Evolutionary conservation across 2,888 invertebrate genomes (phyloP).

Genomic region (Clivina fossor): DNA sequence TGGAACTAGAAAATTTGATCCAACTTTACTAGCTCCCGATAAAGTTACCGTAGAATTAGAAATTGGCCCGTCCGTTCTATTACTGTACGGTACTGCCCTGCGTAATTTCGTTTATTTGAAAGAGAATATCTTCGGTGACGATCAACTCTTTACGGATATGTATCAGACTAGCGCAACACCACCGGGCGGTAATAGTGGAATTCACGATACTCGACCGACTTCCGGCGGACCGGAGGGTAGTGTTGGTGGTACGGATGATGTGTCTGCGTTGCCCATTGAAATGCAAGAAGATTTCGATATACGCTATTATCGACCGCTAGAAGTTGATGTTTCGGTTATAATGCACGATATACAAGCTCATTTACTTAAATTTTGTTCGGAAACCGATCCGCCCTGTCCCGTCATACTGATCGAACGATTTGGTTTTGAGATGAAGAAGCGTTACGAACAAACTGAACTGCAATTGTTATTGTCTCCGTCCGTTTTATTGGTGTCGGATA

Average conservation of each 20-base stretch:
- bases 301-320: constrained; percentile 82
- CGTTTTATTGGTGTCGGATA: constrained; percentile 77
- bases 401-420: constrained; percentile 85
- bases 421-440: constrained; percentile 97
- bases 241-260: constrained; percentile 65
- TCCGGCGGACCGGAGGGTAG: constrained; percentile 51
- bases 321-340: constrained; percentile 89
- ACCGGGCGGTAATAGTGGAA: constrained; percentile 48
- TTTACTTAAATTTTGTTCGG: constrained; percentile 83
- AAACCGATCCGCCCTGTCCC: constrained; percentile 89
- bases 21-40: constrained; percentile 82
- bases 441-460: constrained; percentile 86
- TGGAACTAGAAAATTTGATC: constrained; percentile 80
- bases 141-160: constrained; percentile 93
- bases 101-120: constrained; percentile 87
- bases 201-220: constrained; percentile 49
- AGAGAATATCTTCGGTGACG: constrained; percentile 97
- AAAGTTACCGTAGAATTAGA: constrained; percentile 89
- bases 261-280: constrained; percentile 70
- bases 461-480: constrained; percentile 89
- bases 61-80: constrained; percentile 89
- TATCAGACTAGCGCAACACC: constrained; percentile 57
- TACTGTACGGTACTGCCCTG: constrained; percentile 89
- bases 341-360: constrained; percentile 96
- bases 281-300: constrained; percentile 82